phyloP scores from a whole-genome alignment of 2,113 vertebrate genomes.

The Lagopus leucura region DNA sequence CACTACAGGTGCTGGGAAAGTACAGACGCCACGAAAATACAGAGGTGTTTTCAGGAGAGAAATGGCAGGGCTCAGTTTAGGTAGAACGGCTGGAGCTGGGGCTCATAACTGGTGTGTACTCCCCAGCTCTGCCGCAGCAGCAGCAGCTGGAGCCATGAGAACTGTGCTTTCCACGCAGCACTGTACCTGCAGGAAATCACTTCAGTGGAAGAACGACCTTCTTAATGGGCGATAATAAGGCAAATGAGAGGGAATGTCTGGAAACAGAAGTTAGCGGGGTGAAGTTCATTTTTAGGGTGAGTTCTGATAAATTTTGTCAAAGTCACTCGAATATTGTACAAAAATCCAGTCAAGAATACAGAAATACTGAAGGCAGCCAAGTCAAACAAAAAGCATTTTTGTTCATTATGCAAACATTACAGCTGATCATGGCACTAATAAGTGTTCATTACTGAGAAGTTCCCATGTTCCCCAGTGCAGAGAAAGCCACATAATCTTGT shows the following conservation, averaged over 20 bases:
- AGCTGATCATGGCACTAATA: not conserved
- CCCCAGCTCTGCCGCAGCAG: not conserved
- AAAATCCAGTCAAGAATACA: not conserved
- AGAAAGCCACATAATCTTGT: not conserved
- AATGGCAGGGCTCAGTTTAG: not conserved
- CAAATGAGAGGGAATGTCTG: not conserved
- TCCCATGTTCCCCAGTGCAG: rapidly evolving
- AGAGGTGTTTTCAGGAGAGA: not conserved
- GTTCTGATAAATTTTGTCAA: not conserved
- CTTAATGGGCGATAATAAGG: not conserved
- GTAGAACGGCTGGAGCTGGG: not conserved
- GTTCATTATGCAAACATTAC: not conserved
- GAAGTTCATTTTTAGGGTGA: not conserved
- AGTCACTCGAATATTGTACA: not conserved
- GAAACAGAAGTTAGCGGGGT: not conserved
- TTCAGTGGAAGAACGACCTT: not conserved
- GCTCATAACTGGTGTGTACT: rapidly evolving
- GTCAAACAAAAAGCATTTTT: not conserved
- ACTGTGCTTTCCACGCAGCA: not conserved
- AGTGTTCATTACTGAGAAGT: not conserved
- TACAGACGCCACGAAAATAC: not conserved
- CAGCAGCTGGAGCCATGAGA: rapidly evolving
- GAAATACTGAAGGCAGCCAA: not conserved
- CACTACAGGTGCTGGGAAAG: not conserved
- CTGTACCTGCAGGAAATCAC: not conserved